A percentile compares a stretch with the other conserved stretches of the same genome.
Evolutionary conservation across 2,797 vertebrate species (phyloP).

Genomic region (Pseudomugil gertrudae): DNA sequence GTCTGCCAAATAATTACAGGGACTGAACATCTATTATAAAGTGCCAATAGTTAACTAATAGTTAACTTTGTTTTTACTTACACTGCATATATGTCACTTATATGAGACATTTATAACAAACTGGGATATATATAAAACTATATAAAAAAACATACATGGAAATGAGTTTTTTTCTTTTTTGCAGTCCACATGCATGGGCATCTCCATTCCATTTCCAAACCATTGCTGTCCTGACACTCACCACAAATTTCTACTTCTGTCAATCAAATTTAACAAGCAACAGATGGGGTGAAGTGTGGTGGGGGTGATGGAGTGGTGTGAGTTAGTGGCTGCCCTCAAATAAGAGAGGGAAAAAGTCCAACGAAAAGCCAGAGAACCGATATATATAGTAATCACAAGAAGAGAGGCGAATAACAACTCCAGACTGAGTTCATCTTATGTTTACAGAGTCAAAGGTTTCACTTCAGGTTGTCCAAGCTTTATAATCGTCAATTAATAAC

Average conservation of each 20-base stretch:
- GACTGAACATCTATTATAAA: conserved; percentile 33
- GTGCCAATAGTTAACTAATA: conserved; percentile 32
- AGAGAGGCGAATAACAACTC: background rate
- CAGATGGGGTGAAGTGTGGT: conserved; percentile 21
- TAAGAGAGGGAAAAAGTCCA: conserved; percentile 3
- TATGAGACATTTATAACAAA: conserved; percentile 45
- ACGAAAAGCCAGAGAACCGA: conserved; percentile 13
- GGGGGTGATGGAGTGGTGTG: background rate
- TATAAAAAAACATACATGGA: conserved; percentile 24
- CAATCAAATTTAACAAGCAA: conserved; percentile 75
- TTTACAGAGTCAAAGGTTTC: background rate
- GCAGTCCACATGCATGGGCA: conserved; percentile 42
- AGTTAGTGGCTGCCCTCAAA: conserved; percentile 20
- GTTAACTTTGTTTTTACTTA: too few relatives aligned
- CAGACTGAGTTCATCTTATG: background rate
- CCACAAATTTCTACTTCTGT: conserved; percentile 54
- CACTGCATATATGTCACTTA: conserved; percentile 2
- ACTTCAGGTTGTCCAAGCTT: conserved; percentile 4
- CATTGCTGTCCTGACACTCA: conserved; percentile 47
- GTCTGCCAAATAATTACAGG: conserved; percentile 37
- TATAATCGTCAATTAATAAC: conserved; percentile 28
- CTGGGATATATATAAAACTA: conserved; percentile 23
- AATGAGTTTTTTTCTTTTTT: conserved; percentile 47
- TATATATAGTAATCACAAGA: conserved; percentile 20
- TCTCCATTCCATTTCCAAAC: conserved; percentile 52